A percentile compares a stretch with the other conserved stretches of the same genome.
Conservation (phyloP, 2,888 invertebrate genomes). For the Serrognathus titanus region DNA sequence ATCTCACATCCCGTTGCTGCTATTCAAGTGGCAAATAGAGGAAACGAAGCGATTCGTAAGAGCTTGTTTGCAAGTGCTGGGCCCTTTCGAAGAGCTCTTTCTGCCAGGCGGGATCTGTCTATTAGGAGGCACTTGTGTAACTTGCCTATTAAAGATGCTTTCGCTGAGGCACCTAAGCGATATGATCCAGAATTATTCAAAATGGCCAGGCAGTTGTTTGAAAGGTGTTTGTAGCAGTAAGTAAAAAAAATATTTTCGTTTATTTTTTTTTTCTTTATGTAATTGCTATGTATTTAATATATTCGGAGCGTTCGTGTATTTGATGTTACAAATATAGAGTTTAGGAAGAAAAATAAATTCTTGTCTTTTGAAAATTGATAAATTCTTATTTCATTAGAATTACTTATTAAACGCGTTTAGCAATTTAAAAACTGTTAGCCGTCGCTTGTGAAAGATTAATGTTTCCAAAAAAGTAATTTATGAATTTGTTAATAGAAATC, state of each 20-base stretch:
- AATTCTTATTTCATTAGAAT: too few relatives aligned
- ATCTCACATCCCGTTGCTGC: slow-evolving; percentile 55
- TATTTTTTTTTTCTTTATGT: neutral
- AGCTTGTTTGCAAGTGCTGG: slow-evolving; percentile 67
- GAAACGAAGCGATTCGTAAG: slow-evolving; percentile 59
- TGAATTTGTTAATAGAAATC: too few relatives aligned
- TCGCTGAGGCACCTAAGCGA: slow-evolving; percentile 44
- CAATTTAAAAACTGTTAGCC: too few relatives aligned
- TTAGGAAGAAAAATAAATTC: neutral
- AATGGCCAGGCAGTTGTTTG: slow-evolving; percentile 43
- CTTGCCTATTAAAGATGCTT: slow-evolving; percentile 60
- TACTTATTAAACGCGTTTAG: too few relatives aligned
- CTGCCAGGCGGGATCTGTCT: slow-evolving; percentile 75
- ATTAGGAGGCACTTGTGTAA: slow-evolving; percentile 68
- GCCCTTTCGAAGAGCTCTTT: slow-evolving; percentile 71
- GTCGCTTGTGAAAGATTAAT: too few relatives aligned
- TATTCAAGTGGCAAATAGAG: slow-evolving; percentile 61
- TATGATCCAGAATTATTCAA: slow-evolving; percentile 46
- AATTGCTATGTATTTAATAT: neutral
- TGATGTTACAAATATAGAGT: neutral
- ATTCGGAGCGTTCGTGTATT: neutral
- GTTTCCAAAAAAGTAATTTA: too few relatives aligned
- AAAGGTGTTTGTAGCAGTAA: slow-evolving; percentile 39
- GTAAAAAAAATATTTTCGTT: neutral
- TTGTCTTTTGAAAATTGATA: too few relatives aligned